These are phyloP conservation scores for Pollicipes pollicipes DNA, from an alignment of 1,140 invertebrate genomes.

Conservation along the genomic window DNA sequence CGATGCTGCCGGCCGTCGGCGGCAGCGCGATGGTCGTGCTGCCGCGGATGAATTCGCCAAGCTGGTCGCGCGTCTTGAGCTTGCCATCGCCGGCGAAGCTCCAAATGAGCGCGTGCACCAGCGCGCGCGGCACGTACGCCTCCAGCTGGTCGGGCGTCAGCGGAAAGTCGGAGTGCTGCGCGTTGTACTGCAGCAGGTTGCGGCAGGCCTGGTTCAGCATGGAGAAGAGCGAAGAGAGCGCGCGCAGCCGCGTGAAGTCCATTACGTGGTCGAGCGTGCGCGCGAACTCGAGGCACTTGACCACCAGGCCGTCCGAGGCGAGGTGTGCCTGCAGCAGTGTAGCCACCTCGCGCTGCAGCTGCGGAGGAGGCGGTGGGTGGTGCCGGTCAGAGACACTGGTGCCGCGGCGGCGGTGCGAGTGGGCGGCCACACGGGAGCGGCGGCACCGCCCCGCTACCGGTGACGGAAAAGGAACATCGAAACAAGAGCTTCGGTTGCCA, in stretches of 20 bases:
- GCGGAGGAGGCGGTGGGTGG: conserved; percentile 6
- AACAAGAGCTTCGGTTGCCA: no score
- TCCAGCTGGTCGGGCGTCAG: conserved; percentile 82
- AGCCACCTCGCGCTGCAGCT: conserved; percentile 77
- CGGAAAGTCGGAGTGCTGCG: conserved; percentile 83
- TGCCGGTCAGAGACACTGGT: background rate
- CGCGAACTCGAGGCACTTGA: conserved; percentile 76
- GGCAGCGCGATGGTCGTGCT: conserved; percentile 88
- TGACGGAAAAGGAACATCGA: no score
- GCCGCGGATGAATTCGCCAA: conserved; percentile 88
- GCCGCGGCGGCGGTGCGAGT: background rate
- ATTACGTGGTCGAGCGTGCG: conserved; percentile 91
- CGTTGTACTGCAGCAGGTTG: conserved; percentile 84
- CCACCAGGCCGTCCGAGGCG: conserved; percentile 77
- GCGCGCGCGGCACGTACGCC: conserved; percentile 51
- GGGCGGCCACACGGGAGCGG: background rate
- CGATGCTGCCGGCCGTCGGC: conserved; percentile 53
- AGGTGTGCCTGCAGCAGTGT: conserved; percentile 68
- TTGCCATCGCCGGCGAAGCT: conserved; percentile 96
- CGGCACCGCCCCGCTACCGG: background rate
- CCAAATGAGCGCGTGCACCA: conserved; percentile 88
- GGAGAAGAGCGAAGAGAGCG: conserved; percentile 86
- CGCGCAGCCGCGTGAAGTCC: conserved; percentile 91
- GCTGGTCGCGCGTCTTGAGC: conserved; percentile 72
- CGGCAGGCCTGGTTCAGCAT: conserved; percentile 84